These are phyloP conservation scores for Harpalus rufipes DNA, from an alignment of 2,888 invertebrate genomes.

Conservation along the genomic window DNA sequence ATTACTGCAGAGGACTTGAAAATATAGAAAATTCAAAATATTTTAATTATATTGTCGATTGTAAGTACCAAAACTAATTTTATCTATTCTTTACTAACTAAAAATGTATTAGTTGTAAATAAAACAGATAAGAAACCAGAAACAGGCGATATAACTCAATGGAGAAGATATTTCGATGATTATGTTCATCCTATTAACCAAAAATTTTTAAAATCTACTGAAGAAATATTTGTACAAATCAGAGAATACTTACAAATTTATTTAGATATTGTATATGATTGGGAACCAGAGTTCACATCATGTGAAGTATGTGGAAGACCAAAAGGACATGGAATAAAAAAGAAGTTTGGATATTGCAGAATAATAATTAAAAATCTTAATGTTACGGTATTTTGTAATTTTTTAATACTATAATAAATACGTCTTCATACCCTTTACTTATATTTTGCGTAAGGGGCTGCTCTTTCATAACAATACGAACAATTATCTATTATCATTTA, in stretches of 20 bases:
- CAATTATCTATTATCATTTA: not conserved
- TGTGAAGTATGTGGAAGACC: constrained; percentile 78
- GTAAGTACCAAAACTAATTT: constrained; percentile 72
- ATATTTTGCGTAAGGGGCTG: too few species aligned
- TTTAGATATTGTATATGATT: constrained; percentile 78
- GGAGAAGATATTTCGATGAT: constrained; percentile 78
- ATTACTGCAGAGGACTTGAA: constrained; percentile 78
- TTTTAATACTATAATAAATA: not conserved
- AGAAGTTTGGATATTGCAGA: constrained; percentile 78
- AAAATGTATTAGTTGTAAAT: constrained; percentile 27
- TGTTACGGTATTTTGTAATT: not conserved
- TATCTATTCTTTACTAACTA: not conserved
- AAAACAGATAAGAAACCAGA: constrained; percentile 70
- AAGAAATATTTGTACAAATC: constrained; percentile 76
- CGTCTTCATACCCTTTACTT: too few species aligned
- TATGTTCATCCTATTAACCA: constrained; percentile 77
- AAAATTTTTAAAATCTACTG: constrained; percentile 76
- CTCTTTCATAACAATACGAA: not conserved
- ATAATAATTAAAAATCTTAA: constrained; percentile 74
- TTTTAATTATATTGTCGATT: constrained; percentile 78
- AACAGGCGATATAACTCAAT: constrained; percentile 77
- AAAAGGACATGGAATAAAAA: constrained; percentile 75
- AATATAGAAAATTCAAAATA: constrained; percentile 72
- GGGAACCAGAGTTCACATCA: constrained; percentile 78
- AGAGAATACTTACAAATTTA: constrained; percentile 75